phyloP scores from a whole-genome alignment of 1,140 invertebrate genomes.

The Oedothorax gibbosus region DNA sequence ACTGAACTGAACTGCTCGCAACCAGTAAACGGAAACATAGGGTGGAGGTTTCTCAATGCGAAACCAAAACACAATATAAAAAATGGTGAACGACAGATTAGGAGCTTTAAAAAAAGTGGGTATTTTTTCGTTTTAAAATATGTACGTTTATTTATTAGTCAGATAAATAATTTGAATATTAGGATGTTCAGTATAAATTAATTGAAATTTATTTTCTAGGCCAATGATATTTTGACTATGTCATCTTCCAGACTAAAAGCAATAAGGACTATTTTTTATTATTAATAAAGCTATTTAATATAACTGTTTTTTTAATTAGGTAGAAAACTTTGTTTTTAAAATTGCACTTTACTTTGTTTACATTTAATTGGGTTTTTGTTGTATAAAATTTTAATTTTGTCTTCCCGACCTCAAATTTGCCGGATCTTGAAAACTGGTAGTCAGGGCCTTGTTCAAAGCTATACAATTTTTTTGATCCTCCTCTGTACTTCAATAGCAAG shows the following conservation, averaged over 20 bases:
- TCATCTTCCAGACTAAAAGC: not conserved
- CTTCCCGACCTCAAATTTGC: not conserved
- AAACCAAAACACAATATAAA: constrained; percentile 63
- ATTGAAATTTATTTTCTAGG: not conserved
- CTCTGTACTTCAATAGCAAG: no score
- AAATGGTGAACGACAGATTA: constrained; percentile 98
- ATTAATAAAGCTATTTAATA: not conserved
- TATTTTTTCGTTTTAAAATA: not conserved
- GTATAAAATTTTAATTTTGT: not conserved
- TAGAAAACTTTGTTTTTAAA: no score
- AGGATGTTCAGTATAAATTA: not conserved
- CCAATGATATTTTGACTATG: not conserved
- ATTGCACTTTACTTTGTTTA: no score
- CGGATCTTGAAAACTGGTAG: not conserved
- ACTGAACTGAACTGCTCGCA: no score
- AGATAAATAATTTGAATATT: not conserved
- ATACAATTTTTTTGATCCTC: not conserved
- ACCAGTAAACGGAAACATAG: no score
- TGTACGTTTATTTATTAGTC: not conserved
- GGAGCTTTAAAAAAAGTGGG: constrained; percentile 94
- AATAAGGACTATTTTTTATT: not conserved
- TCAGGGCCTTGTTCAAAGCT: not conserved
- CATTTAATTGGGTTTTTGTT: not conserved
- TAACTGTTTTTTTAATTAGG: not conserved
- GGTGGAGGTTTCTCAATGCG: no score